phyloP scores from a whole-genome alignment of 2,113 vertebrate genomes.

The Lonchura striata region DNA sequence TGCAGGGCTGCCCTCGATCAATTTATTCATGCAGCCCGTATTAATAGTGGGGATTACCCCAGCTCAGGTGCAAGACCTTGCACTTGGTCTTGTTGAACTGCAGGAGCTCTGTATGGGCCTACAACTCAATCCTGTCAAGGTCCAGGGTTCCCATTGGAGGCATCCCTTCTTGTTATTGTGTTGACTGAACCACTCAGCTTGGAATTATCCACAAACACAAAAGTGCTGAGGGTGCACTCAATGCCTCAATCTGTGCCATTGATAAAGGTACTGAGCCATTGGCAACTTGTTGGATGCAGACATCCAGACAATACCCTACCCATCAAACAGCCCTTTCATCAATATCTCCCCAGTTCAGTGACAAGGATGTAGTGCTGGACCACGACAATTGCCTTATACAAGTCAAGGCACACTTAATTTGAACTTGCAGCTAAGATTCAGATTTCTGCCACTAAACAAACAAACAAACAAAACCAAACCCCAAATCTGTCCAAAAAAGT shows the following conservation, averaged over 20 bases:
- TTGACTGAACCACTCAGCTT: not conserved
- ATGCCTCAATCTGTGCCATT: not conserved
- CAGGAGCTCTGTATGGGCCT: not conserved
- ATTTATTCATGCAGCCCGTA: not conserved
- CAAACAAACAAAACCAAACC: not conserved
- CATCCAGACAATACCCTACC: not conserved
- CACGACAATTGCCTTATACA: not conserved
- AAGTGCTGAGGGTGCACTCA: not conserved
- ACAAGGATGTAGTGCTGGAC: not conserved
- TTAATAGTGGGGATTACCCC: not conserved
- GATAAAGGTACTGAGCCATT: not conserved
- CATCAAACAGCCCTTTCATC: not conserved
- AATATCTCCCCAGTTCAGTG: not conserved
- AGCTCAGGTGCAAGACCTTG: not conserved
- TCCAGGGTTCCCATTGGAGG: not conserved
- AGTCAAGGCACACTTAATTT: not conserved
- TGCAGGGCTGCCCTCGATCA: fast-evolving
- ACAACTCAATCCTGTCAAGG: not conserved
- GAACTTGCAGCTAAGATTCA: not conserved
- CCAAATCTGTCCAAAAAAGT: fast-evolving
- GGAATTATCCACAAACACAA: not conserved
- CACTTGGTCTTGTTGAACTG: not conserved
- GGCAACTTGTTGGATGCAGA: not conserved
- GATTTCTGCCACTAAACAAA: not conserved
- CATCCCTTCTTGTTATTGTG: not conserved